phyloP scores from a whole-genome alignment of 2,113 vertebrate genomes.

The Lophura nycthemera region DNA sequence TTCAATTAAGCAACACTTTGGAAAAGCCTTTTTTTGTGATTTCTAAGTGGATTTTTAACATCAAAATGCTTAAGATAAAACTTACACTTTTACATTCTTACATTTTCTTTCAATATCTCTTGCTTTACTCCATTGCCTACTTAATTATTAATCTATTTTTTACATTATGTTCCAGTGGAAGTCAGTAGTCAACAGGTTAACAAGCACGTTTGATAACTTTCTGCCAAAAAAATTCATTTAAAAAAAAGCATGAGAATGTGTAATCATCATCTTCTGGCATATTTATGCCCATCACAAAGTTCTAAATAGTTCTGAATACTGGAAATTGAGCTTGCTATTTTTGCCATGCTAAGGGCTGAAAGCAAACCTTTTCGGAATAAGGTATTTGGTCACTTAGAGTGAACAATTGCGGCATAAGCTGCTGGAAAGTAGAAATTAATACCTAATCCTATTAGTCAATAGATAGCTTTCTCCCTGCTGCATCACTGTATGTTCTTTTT shows the following conservation, averaged over 20 bases:
- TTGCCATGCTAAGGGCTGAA: neutral
- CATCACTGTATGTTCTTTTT: neutral
- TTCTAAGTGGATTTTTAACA: neutral
- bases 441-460: constrained; percentile 49
- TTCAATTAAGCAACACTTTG: neutral
- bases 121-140: neutral
- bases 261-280: neutral
- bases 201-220: neutral
- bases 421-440: neutral
- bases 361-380: neutral
- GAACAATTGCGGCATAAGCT: neutral
- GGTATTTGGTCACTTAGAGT: neutral
- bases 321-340: neutral
- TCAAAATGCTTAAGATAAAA: neutral
- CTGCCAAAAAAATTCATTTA: neutral
- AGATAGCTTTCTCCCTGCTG: neutral
- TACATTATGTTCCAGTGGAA: neutral
- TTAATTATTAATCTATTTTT: neutral
- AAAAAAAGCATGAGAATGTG: neutral
- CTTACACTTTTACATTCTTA: no score
- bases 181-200: neutral
- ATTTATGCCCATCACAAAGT: neutral
- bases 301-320: neutral
- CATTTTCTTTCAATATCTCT: neutral
- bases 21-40: neutral